phyloP scores from a whole-genome alignment of 2,797 vertebrate genomes.

The Loris lydekkerianus region DNA sequence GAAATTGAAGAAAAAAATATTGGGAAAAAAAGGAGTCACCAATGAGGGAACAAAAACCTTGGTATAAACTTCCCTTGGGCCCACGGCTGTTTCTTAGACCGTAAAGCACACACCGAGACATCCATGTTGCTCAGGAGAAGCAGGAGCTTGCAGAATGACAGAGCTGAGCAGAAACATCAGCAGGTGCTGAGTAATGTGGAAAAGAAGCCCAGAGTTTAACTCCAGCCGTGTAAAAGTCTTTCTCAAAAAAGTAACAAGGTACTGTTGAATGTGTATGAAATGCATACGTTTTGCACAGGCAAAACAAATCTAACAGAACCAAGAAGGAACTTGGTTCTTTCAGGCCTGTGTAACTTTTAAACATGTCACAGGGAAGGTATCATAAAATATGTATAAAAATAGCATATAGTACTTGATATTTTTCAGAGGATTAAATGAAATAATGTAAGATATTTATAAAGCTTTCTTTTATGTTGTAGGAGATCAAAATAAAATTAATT shows the following conservation, averaged over 20 bases:
- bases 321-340: neutral
- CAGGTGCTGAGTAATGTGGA: neutral
- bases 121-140: neutral
- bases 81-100: neutral
- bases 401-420: neutral
- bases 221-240: neutral
- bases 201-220: neutral
- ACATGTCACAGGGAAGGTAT: neutral
- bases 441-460: constrained; percentile 7
- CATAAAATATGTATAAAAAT: neutral
- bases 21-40: neutral
- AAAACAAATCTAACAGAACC: neutral
- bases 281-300: neutral
- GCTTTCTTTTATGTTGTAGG: neutral
- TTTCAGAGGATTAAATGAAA: constrained; percentile 11
- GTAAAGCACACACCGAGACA: neutral
- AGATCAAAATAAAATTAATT: constrained; percentile 11
- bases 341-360: neutral
- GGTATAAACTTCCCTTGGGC: too few species aligned
- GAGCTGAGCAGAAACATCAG: neutral
- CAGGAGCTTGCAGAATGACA: neutral
- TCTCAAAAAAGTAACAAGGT: neutral
- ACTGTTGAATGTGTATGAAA: neutral
- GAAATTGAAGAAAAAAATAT: neutral
- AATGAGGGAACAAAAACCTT: neutral